phyloP scores from a whole-genome alignment of 2,113 vertebrate genomes.

The Mixornis gularis region DNA sequence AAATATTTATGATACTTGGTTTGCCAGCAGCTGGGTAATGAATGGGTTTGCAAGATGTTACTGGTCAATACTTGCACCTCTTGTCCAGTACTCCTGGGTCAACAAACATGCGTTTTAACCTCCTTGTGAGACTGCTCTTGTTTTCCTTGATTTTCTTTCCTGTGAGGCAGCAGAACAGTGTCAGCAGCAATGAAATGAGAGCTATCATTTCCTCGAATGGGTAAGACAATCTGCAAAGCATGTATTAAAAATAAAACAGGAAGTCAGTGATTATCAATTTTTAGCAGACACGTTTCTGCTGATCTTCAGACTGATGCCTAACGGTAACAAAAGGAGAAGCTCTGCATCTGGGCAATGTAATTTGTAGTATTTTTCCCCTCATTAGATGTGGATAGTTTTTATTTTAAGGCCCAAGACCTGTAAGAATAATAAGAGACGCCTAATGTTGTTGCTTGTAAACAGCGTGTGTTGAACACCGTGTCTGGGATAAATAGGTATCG shows the following conservation, averaged over 20 bases:
- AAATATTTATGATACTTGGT: constrained; percentile 5
- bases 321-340: background rate
- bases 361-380: background rate
- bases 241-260: constrained; percentile 20
- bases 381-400: background rate
- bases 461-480: accelerated
- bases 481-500: background rate
- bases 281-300: background rate
- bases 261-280: constrained; percentile 27
- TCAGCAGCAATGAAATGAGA: constrained; percentile 4
- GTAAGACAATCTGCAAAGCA: background rate
- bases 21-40: background rate
- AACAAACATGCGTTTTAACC: background rate
- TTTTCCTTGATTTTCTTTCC: background rate
- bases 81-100: background rate
- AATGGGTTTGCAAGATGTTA: background rate
- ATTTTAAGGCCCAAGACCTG: background rate
- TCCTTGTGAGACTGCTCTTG: background rate
- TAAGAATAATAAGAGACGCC: background rate
- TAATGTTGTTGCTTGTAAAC: background rate
- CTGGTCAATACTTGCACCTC: background rate
- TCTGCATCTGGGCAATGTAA: background rate
- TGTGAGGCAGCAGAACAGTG: background rate
- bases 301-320: background rate
- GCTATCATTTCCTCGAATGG: background rate